phyloP scores from a whole-genome alignment of 2,797 vertebrate species.

The Anniella stebbinsi region DNA sequence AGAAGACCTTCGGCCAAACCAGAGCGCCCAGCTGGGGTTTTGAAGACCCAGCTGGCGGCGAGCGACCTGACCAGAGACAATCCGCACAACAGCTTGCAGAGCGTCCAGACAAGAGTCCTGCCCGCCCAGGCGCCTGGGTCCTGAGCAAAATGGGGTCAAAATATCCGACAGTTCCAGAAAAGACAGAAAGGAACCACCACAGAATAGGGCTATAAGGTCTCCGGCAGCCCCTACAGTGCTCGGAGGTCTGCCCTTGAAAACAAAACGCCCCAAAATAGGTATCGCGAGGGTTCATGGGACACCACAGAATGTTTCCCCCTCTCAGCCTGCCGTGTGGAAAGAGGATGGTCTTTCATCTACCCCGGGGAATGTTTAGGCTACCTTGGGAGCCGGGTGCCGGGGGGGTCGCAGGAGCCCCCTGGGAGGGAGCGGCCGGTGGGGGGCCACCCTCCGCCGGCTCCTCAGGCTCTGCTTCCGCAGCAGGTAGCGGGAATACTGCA shows the following conservation, averaged over 20 bases:
- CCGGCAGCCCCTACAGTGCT: background rate
- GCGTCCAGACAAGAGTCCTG: background rate
- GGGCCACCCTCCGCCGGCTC: conserved; percentile 54
- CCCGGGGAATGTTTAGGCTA: conserved; percentile 17
- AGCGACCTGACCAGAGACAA: background rate
- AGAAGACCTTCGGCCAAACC: no score
- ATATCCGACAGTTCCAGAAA: background rate
- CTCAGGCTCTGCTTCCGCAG: conserved; percentile 82
- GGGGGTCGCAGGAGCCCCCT: conserved; percentile 22
- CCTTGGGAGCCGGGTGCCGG: conserved; percentile 34
- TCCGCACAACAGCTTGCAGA: no score
- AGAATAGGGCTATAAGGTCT: background rate
- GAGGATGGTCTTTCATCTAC: background rate
- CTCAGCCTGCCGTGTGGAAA: background rate
- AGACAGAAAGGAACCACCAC: no score
- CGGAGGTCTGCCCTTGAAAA: background rate
- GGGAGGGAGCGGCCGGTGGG: conserved; percentile 17
- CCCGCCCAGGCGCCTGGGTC: background rate
- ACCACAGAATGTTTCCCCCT: background rate
- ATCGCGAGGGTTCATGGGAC: background rate
- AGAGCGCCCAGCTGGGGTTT: background rate
- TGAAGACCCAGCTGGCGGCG: background rate
- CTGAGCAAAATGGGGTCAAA: background rate
- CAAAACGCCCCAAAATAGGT: background rate
- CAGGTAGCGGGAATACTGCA: conserved; percentile 84